Evolutionary conservation across 64 coral and sea anemone species (phyloP).

Genomic region (Montipora capricornis): DNA sequence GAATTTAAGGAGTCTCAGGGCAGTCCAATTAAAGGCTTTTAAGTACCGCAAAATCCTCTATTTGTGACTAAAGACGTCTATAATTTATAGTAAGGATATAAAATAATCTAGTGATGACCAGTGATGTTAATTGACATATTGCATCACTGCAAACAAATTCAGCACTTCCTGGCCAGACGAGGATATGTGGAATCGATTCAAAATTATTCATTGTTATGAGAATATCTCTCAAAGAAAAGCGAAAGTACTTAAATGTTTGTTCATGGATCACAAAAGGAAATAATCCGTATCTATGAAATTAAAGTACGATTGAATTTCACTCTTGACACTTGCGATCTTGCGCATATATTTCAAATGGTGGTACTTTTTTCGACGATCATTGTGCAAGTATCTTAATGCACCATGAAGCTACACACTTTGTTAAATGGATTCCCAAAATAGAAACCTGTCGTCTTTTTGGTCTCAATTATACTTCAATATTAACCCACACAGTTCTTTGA

Average conservation of each 20-base stretch:
- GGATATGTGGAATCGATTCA: not conserved
- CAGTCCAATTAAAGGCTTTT: not conserved
- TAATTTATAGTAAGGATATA: not conserved
- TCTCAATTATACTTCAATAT: not conserved
- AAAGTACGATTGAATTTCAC: not conserved
- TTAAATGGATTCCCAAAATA: not conserved
- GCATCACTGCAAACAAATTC: conserved; percentile 5
- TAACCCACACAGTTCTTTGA: too few relatives aligned
- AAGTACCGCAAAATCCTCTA: not conserved
- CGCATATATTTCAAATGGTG: not conserved
- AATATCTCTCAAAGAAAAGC: not conserved
- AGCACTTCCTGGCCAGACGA: not conserved
- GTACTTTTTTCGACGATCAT: too few relatives aligned
- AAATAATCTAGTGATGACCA: not conserved
- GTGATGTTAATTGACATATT: not conserved
- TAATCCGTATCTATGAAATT: not conserved
- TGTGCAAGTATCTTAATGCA: too few relatives aligned
- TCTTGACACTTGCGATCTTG: not conserved
- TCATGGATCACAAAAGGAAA: not conserved
- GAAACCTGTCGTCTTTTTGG: not conserved
- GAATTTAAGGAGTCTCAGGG: not conserved
- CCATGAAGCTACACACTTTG: too few relatives aligned
- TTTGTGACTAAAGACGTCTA: not conserved
- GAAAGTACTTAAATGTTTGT: not conserved
- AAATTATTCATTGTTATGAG: not conserved